Evolutionary conservation across 2,113 vertebrate species (phyloP).

Genomic region (Copsychus sechellarum): DNA sequence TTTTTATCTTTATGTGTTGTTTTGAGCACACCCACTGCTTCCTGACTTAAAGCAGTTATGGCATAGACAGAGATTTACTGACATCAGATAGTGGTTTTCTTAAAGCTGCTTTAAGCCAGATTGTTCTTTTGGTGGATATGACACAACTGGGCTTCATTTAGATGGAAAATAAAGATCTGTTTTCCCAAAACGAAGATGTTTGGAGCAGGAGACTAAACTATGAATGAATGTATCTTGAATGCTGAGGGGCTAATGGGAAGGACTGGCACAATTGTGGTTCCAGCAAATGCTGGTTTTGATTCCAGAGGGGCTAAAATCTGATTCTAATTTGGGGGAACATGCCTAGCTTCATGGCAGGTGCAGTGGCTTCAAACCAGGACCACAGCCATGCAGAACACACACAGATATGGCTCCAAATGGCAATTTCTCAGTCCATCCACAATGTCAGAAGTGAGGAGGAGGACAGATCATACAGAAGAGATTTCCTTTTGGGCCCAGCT

Average conservation of each 20-base stretch:
- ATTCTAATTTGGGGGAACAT: background rate
- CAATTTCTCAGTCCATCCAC: background rate
- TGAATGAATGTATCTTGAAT: background rate
- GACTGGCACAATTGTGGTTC: background rate
- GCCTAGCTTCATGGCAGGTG: background rate
- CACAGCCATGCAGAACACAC: background rate
- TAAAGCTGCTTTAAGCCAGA: slow-evolving; percentile 16
- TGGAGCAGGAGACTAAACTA: background rate
- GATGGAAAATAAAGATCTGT: background rate
- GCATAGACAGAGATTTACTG: slow-evolving; percentile 42
- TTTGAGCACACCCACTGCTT: slow-evolving; percentile 61
- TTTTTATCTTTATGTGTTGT: slow-evolving; percentile 56
- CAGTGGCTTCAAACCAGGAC: background rate
- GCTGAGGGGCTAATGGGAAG: background rate
- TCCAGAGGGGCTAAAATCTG: background rate
- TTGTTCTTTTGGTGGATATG: slow-evolving; percentile 1
- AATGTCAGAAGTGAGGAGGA: background rate
- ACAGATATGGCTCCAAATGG: background rate
- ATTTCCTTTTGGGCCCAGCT: background rate
- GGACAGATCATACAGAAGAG: accelerated
- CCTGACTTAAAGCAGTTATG: slow-evolving; percentile 49
- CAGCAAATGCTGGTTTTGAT: background rate
- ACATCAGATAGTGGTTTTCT: slow-evolving; percentile 51
- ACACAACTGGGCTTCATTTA: slow-evolving; percentile 14
- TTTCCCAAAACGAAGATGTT: background rate